Base-by-base conservation (phyloP, 2,113 vertebrate species). In the Elachura formosa region DNA sequence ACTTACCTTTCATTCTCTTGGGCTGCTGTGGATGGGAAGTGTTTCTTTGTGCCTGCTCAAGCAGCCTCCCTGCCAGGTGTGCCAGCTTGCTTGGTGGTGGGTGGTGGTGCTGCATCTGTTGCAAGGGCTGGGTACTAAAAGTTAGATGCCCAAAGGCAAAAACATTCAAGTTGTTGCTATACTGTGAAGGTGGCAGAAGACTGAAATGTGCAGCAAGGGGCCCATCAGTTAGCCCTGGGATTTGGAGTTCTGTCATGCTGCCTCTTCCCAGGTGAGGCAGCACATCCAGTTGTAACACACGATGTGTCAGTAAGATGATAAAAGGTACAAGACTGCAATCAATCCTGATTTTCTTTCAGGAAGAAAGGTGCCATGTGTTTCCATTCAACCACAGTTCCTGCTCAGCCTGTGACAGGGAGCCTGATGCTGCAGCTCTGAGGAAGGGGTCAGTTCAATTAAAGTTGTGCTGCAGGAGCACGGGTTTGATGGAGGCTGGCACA, bases 401-500 rank as follows among this genome's bases (percentile, higher is more conserved):
- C 29, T 54, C 33, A 17, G 61, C 28, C 34, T 72, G 41, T 61
- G 71, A 46, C 31, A 5, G 4, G 33, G 55, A 78, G 55, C n/a
- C 22, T n/a, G 38, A 40, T 34, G 25, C 61, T 21, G 46, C 26
- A 74, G 55, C 49, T 55, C 56, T 36, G 66, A 74, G 62, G 38
- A 52, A 71, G 22, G 41, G 29, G 1, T 71, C 36, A 9, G 46
- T 54, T 48, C 26, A 33, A 11, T 46, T 28, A 1, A 49, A 59
- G 36, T 5, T 48, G 18, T 2, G 0, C 21, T 38, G 1, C n/a
- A 16, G 56, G 29, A 69, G 46, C 7, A 2, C 0, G 0, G 45
- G 23, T 54, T 49, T 36, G 54, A 7, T 6, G 59, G 55, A 55
- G 49, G 34, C 43, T 54, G 54, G 45, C 45, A 29, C 43, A 56